phyloP scores from a whole-genome alignment of 2,797 vertebrate genomes.

The Megalops cyprinoides region DNA sequence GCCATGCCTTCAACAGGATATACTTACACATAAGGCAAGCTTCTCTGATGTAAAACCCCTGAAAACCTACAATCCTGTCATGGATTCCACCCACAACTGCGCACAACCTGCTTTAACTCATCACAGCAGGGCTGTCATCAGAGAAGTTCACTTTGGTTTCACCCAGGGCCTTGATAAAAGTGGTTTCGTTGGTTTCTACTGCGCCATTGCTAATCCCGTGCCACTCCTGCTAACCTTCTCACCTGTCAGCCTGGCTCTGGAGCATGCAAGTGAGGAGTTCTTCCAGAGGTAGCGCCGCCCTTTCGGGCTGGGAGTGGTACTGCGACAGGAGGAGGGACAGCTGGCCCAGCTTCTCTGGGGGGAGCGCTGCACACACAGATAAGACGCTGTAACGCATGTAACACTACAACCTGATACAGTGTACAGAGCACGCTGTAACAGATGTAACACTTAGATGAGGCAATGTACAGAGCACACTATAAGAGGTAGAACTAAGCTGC shows the following conservation, averaged over 20 bases:
- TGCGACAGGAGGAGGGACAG: slow-evolving; percentile 11
- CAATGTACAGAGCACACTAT: too few species aligned
- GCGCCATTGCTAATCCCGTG: neutral
- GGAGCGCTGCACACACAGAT: neutral
- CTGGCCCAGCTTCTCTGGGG: slow-evolving; percentile 20
- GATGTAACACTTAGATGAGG: neutral
- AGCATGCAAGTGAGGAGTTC: slow-evolving; percentile 21
- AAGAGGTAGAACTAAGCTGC: too few species aligned
- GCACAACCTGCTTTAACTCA: neutral
- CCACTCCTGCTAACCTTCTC: neutral
- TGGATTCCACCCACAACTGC: neutral
- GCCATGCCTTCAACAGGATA: too few species aligned
- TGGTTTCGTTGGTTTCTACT: neutral
- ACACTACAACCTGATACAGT: neutral
- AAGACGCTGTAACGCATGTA: too few species aligned
- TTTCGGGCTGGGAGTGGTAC: slow-evolving; percentile 18
- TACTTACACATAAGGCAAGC: too few species aligned
- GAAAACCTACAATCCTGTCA: neutral
- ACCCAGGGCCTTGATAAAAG: neutral
- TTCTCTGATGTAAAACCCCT: too few species aligned
- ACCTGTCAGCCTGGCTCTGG: slow-evolving; percentile 20
- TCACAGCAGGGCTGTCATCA: too few species aligned
- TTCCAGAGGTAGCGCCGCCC: slow-evolving; percentile 20
- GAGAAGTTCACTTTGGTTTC: neutral
- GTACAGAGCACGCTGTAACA: neutral